A percentile compares a stretch with the other conserved stretches of the same genome.
phyloP scores from a whole-genome alignment of 2,888 invertebrate species.

The Leucophenga montana region DNA sequence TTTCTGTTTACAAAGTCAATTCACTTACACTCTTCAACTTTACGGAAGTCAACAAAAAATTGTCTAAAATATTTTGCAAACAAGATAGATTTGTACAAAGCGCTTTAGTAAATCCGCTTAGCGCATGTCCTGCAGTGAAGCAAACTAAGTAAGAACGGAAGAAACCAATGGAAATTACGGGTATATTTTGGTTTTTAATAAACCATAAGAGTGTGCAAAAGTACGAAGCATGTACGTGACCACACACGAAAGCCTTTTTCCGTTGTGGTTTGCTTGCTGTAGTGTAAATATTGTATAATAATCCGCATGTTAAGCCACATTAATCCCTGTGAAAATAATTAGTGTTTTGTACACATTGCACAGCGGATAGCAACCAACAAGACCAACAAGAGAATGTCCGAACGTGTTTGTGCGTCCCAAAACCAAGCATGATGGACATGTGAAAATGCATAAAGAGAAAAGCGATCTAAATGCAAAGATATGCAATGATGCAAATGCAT shows the following conservation, averaged over 20 bases:
- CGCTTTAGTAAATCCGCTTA: conserved; percentile 44
- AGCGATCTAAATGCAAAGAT: background rate
- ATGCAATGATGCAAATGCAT: conserved; percentile 35
- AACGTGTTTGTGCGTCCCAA: conserved; percentile 13
- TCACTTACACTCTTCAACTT: background rate
- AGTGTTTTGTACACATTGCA: conserved; percentile 66
- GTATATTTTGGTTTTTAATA: too few species aligned
- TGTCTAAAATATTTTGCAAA: conserved; percentile 35
- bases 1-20: conserved; percentile 4
- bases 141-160: conserved; percentile 26
- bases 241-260: conserved; percentile 32
- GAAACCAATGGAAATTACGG: conserved; percentile 14
- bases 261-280: background rate
- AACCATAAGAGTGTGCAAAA: too few species aligned
- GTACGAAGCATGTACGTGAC: too few species aligned
- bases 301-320: conserved; percentile 65
- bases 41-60: conserved; percentile 29
- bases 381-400: background rate
- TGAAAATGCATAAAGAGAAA: conserved; percentile 17
- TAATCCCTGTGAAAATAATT: conserved; percentile 70
- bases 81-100: conserved; percentile 19
- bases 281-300: conserved; percentile 55
- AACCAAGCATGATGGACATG: conserved; percentile 8
- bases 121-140: conserved; percentile 17
- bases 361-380: conserved; percentile 27